Evolutionary conservation across 2,888 invertebrate species (phyloP).

Genomic region (Cryptus armator): DNA sequence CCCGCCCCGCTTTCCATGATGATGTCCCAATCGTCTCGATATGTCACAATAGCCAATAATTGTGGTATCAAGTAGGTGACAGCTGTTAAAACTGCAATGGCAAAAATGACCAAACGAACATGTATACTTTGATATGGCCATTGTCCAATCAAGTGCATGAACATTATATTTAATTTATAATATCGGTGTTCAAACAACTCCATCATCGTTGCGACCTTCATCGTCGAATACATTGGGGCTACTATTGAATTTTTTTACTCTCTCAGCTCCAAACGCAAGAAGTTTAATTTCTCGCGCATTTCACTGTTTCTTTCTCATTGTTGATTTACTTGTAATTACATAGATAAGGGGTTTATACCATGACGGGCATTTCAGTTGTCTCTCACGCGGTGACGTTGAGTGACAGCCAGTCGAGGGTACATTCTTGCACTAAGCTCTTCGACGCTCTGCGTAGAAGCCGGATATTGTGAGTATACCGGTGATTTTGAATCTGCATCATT

Average conservation of each 20-base stretch:
- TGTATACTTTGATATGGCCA: conserved; percentile 20
- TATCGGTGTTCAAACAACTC: conserved; percentile 19
- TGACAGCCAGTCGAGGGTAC: not conserved
- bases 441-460: no score
- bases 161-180: not conserved
- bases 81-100: not conserved
- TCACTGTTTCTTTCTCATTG: not conserved
- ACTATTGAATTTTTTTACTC: not conserved
- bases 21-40: not conserved
- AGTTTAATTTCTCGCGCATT: no score
- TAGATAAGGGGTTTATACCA: not conserved
- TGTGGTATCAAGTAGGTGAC: not conserved
- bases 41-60: not conserved
- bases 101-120: not conserved
- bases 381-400: not conserved
- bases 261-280: not conserved
- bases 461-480: no score
- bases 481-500: no score
- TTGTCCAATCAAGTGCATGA: not conserved
- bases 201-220: not conserved
- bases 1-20: not conserved
- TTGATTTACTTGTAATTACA: not conserved
- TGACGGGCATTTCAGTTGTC: not conserved
- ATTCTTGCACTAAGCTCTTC: no score
- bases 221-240: not conserved